These are phyloP conservation scores for Periophthalmodon schlosseri DNA, from an alignment of 2,113 vertebrate species.

Conservation along the genomic window DNA sequence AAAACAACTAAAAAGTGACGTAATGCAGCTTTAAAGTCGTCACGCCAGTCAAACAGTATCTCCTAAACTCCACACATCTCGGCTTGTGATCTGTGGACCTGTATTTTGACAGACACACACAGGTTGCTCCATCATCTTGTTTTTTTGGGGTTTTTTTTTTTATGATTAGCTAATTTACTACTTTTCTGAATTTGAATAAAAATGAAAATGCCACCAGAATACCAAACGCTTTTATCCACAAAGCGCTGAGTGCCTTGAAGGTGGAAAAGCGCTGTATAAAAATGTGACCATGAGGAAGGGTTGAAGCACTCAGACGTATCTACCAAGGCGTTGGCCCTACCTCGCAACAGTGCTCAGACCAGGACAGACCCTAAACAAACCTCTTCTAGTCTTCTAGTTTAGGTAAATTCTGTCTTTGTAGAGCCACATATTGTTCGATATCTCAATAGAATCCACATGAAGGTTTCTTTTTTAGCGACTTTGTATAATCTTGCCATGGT, in stretches of 20 bases:
- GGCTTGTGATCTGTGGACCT: conserved; percentile 12
- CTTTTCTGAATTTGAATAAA: conserved; percentile 1
- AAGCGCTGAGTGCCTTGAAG: no score
- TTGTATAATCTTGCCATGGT: background rate
- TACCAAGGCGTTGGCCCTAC: no score
- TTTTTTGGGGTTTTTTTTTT: conserved; percentile 4
- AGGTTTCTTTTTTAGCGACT: background rate
- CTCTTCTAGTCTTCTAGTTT: no score
- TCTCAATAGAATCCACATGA: background rate
- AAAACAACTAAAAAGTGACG: background rate
- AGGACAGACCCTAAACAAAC: no score
- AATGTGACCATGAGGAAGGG: no score
- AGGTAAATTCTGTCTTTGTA: no score
- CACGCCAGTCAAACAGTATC: background rate
- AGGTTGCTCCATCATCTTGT: conserved; percentile 23
- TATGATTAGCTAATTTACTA: conserved; percentile 3
- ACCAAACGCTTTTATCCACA: no score
- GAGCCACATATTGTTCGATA: background rate
- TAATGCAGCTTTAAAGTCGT: background rate
- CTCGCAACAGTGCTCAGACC: no score
- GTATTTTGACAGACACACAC: conserved; percentile 32
- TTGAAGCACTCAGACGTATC: no score
- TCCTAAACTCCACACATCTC: conserved; percentile 2
- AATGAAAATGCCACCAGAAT: background rate
- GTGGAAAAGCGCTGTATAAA: no score